Evolutionary conservation across 2,888 invertebrate species (phyloP).

Genomic region (Dynastes maya): DNA sequence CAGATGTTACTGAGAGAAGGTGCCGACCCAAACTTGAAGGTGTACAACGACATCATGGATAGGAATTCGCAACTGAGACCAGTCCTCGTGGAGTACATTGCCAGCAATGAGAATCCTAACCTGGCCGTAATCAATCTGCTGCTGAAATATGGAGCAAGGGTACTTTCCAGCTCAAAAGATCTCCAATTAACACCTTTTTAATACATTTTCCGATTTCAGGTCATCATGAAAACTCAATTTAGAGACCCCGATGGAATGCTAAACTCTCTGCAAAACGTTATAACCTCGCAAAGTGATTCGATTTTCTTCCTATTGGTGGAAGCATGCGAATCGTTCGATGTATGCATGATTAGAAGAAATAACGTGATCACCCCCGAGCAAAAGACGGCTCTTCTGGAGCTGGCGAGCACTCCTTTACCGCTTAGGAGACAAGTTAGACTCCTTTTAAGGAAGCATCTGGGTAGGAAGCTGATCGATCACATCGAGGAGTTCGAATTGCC

Average conservation of each 20-base stretch:
- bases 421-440: conserved; percentile 79
- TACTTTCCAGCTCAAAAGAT: conserved; percentile 64
- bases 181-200: neutral
- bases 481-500: conserved; percentile 78
- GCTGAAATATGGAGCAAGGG: conserved; percentile 84
- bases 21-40: conserved; percentile 84
- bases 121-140: conserved; percentile 79
- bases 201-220: conserved; percentile 69
- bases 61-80: conserved; percentile 79
- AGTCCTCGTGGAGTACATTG: conserved; percentile 87
- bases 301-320: conserved; percentile 80
- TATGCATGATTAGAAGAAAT: conserved; percentile 85
- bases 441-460: conserved; percentile 70
- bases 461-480: conserved; percentile 74
- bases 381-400: conserved; percentile 77
- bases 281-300: conserved; percentile 74
- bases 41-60: conserved; percentile 83
- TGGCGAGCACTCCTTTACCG: conserved; percentile 79
- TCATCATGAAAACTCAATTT: conserved; percentile 87
- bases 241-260: conserved; percentile 88
- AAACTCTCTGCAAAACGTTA: conserved; percentile 82
- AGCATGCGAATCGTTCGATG: conserved; percentile 84
- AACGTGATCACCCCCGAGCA: conserved; percentile 78
- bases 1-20: conserved; percentile 81
- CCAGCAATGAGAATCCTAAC: conserved; percentile 81